Evolutionary conservation across 1,140 invertebrate species (phyloP), one percentile per base, ranked within the genome.

Genomic region (Gonioctena quinquepunctata): DNA sequence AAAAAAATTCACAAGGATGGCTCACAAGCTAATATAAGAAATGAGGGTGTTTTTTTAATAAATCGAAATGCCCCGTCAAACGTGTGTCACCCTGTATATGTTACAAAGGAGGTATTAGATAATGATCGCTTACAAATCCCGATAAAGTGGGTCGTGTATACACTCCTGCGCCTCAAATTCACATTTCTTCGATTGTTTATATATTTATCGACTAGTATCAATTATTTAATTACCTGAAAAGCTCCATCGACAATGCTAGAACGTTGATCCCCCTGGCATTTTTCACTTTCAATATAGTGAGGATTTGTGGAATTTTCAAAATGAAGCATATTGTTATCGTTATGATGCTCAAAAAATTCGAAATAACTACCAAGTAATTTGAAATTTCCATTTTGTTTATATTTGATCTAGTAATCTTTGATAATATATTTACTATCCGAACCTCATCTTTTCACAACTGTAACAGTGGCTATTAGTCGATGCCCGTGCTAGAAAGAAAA

Each of bases 261-360:
- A 89, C 73, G 71, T 88, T 90, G 18, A 92, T 88, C 21, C 89
- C 89, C 70, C 85, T 84, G 7, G 88, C 87, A 48, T 86, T 88
- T 79, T 89, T 86, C 25, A 87, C 79, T 69, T 85, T 84, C 48
- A 85, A 71, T 54, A 92, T 77, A 69, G 86, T 87, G 52, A 88
- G 77, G 71, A 92, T 92, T 84, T 92, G 91, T 2, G 91, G 91
- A 57, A 92, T 84, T 85, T 92, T 92, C 72, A 90, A 80, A 66
- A 91, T 83, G 27, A 91, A 85, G 81, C 90, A 91, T 82, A 89
- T 87, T 33, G 85, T 74, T 76, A 92, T 91, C 8, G 89, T 92
- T 21, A 90, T 81, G 7, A 90, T 77, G 78, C 90, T 91, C 42
- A 91, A 76, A 52, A 84, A 69, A 78, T 91, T 84, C 2, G 89